Conservation (phyloP, 2,797 vertebrate genomes). For the Mormyrus proboscirostris region DNA sequence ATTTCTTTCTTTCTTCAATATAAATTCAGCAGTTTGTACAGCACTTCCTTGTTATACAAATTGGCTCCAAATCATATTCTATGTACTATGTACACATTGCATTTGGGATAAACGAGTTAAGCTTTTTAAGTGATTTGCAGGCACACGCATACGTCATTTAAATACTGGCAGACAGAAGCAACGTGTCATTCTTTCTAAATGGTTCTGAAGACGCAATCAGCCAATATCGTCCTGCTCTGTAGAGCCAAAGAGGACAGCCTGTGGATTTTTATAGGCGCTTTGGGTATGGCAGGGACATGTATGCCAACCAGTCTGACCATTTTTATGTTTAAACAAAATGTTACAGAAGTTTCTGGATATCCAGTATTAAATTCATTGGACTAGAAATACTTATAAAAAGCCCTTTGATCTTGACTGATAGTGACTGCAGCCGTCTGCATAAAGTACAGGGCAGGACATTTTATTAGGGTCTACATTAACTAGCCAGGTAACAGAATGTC, state of each 20-base stretch:
- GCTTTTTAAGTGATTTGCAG: constrained; percentile 17
- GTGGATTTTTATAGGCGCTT: background rate
- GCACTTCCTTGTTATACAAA: constrained; percentile 10
- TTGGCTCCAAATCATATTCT: constrained; percentile 13
- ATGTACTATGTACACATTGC: constrained; percentile 15
- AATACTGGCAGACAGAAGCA: constrained; percentile 9
- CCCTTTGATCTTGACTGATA: background rate
- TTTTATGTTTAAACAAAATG: background rate
- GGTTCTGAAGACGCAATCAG: constrained; percentile 19
- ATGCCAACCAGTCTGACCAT: background rate
- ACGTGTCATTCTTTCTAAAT: constrained; percentile 33
- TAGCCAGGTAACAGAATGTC: background rate
- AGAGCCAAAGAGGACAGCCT: background rate
- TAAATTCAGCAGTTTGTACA: background rate
- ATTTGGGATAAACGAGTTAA: constrained; percentile 30
- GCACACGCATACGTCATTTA: background rate
- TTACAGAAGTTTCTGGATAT: background rate
- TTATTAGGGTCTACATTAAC: background rate
- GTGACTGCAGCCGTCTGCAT: background rate
- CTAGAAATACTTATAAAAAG: background rate
- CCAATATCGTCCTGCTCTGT: constrained; percentile 16
- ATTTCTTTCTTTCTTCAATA: background rate
- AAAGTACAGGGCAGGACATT: background rate
- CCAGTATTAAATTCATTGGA: background rate
- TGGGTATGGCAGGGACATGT: background rate